These are phyloP conservation scores for Myiothlypis chrysogaster DNA, from an alignment of 2,797 vertebrate species.

Conservation along the genomic window DNA sequence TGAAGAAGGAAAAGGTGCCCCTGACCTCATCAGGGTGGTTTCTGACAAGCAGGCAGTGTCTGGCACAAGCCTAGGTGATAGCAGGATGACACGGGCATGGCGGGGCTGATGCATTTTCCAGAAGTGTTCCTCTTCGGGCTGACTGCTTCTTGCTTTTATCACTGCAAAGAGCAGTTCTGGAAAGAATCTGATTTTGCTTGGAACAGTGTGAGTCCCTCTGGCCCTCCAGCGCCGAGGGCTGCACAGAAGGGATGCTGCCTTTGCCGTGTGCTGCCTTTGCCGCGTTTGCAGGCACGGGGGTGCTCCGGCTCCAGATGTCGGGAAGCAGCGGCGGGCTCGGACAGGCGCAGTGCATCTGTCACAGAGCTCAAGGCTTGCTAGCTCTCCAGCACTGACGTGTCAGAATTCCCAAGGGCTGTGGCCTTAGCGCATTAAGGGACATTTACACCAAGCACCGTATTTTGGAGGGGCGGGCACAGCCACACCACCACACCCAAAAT, in stretches of 20 bases:
- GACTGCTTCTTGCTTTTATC: not conserved
- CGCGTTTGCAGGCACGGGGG: not conserved
- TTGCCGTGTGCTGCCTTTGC: not conserved
- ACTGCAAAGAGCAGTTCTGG: not conserved
- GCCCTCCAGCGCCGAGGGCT: not conserved
- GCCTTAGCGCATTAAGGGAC: not conserved
- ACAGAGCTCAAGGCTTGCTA: not conserved
- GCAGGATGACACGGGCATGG: not conserved
- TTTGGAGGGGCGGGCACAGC: not conserved
- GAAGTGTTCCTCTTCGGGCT: not conserved
- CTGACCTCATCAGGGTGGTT: not conserved
- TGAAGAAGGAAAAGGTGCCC: not conserved
- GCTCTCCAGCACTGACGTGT: not conserved
- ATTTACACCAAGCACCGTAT: fast-evolving
- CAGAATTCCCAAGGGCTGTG: not conserved
- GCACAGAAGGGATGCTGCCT: not conserved
- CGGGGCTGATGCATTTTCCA: not conserved
- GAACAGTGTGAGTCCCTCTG: not conserved
- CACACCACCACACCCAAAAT: not conserved
- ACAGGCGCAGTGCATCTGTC: not conserved
- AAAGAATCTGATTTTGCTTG: not conserved
- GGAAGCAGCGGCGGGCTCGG: not conserved
- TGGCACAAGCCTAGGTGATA: not conserved
- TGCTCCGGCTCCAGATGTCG: not conserved
- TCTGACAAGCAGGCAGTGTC: not conserved